Evolutionary conservation across 1,140 invertebrate genomes (phyloP).

Genomic region (Nasonia longicornis): DNA sequence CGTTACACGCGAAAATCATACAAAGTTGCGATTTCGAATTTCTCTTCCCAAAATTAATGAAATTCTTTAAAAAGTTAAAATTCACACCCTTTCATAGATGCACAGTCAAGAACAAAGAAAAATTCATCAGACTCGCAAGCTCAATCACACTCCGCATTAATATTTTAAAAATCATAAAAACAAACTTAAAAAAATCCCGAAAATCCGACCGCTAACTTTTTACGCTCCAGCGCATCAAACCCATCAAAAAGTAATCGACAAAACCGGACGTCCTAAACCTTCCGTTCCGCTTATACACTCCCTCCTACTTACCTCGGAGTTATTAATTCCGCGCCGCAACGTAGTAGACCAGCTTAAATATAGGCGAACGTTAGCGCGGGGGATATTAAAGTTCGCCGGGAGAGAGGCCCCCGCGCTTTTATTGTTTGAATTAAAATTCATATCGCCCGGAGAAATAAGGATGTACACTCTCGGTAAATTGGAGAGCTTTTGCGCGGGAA

Average conservation of each 20-base stretch:
- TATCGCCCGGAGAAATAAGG: neutral
- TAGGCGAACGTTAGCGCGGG: neutral
- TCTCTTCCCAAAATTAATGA: too few species aligned
- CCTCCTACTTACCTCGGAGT: neutral
- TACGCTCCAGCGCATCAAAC: neutral
- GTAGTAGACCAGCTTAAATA: neutral
- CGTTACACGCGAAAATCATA: neutral
- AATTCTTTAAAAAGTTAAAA: too few species aligned
- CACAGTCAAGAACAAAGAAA: too few species aligned
- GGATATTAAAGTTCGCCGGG: neutral
- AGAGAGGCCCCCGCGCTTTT: neutral
- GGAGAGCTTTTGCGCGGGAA: neutral
- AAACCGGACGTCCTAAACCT: neutral
- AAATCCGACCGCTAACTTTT: too few species aligned
- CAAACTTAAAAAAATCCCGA: too few species aligned
- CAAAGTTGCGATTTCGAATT: neutral
- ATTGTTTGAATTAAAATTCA: constrained; percentile 16
- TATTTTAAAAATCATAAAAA: too few species aligned
- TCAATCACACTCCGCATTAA: too few species aligned
- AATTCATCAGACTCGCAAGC: too few species aligned
- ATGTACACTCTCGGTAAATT: neutral
- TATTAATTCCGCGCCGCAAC: neutral
- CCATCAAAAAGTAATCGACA: neutral
- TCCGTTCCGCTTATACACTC: neutral
- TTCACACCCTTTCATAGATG: too few species aligned